Evolutionary conservation across 1,140 invertebrate genomes (phyloP).

Genomic region (Drosophila willistoni): DNA sequence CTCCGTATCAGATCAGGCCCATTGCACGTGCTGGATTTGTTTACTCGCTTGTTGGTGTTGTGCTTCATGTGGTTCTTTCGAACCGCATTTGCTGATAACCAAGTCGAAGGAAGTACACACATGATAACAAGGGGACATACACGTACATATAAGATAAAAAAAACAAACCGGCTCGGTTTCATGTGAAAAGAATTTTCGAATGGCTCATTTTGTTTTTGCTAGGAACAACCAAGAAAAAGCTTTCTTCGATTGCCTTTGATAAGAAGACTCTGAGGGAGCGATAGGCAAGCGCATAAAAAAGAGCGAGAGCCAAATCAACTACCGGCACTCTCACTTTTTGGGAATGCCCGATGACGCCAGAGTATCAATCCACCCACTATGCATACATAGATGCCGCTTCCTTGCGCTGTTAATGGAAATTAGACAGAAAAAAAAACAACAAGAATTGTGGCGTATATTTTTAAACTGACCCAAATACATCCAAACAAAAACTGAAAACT

Average conservation of each 20-base stretch:
- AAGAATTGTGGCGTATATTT: conserved; percentile 56
- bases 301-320: conserved; percentile 10
- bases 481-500: conserved; percentile 22
- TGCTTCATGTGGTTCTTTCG: conserved; percentile 36
- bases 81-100: conserved; percentile 58
- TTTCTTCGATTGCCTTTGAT: conserved; percentile 43
- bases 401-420: conserved; percentile 58
- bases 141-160: conserved; percentile 64
- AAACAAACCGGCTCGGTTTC: conserved; percentile 39
- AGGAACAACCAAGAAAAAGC: conserved; percentile 42
- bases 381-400: conserved; percentile 35
- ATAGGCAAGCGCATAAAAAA: conserved; percentile 9
- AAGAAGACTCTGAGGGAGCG: conserved; percentile 22
- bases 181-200: conserved; percentile 52
- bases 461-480: conserved; percentile 70
- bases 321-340: conserved; percentile 41
- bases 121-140: conserved; percentile 19
- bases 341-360: conserved; percentile 21
- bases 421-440: conserved; percentile 42
- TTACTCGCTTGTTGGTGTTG: background rate
- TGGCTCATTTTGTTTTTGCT: conserved; percentile 34
- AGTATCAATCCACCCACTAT: background rate
- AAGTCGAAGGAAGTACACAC: conserved; percentile 54
- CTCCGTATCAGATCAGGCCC: conserved; percentile 5
- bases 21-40: conserved; percentile 18